Evolutionary conservation across 1,140 invertebrate species (phyloP).

Genomic region (Melanaphis sacchari): DNA sequence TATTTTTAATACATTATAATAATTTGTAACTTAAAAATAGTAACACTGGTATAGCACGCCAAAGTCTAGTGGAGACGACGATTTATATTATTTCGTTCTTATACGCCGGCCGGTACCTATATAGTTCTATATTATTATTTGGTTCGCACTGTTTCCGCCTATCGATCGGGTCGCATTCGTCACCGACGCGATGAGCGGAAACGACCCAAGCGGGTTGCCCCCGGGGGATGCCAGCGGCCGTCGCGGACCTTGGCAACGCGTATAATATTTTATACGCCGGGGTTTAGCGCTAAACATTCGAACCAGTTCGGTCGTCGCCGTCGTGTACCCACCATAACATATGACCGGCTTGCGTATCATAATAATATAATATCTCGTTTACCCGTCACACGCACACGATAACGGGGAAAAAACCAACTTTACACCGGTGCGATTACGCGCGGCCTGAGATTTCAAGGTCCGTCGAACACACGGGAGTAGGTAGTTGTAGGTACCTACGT

Average conservation of each 20-base stretch:
- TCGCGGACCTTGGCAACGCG: background rate
- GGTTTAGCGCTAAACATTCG: background rate
- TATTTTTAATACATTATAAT: background rate
- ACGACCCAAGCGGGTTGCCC: background rate
- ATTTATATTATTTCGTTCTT: background rate
- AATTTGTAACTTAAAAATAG: too few relatives aligned
- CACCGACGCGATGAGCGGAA: background rate
- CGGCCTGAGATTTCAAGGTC: constrained; percentile 32
- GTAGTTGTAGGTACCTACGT: too few relatives aligned
- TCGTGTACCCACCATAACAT: background rate
- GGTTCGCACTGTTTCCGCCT: background rate
- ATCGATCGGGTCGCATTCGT: background rate
- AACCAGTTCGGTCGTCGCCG: background rate
- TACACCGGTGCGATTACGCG: background rate
- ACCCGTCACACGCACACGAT: background rate
- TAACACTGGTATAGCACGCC: too few relatives aligned
- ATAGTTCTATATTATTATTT: too few relatives aligned
- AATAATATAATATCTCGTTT: background rate
- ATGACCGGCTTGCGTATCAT: background rate
- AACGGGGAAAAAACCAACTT: background rate
- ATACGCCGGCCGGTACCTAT: too few relatives aligned
- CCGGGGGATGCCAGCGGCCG: background rate
- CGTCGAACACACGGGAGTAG: background rate
- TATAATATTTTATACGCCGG: background rate
- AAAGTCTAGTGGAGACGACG: too few relatives aligned